phyloP scores from a whole-genome alignment of 2,113 vertebrate species.

The Leiothrix lutea region DNA sequence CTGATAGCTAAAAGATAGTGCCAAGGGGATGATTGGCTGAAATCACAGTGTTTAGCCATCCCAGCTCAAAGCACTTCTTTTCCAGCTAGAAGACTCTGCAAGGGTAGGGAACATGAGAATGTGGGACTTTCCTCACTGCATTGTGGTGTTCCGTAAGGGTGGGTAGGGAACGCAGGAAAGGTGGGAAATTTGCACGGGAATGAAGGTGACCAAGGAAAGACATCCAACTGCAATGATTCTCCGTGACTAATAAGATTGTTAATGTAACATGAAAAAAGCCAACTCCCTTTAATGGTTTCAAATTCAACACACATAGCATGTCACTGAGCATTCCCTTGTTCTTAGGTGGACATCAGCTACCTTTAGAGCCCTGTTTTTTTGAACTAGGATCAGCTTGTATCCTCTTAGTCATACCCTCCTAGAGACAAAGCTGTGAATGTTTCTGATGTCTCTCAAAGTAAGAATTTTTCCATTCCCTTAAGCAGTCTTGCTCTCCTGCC shows the following conservation, averaged over 20 bases:
- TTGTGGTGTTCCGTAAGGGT: not conserved
- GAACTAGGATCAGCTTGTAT: not conserved
- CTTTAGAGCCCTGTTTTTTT: not conserved
- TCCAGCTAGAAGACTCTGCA: not conserved
- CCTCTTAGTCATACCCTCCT: not conserved
- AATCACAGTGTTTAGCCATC: not conserved
- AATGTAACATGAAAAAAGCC: not conserved
- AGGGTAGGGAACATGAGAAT: not conserved
- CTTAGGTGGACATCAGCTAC: not conserved
- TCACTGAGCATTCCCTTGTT: not conserved
- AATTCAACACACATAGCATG: not conserved
- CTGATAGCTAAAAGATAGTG: not conserved
- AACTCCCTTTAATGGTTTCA: not conserved
- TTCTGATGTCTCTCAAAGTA: not conserved
- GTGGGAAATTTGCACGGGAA: not conserved
- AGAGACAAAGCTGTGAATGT: not conserved
- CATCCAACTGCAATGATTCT: not conserved
- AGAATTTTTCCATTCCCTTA: slow-evolving; percentile 22
- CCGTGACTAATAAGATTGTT: not conserved
- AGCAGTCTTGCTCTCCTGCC: not conserved
- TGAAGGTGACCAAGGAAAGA: not conserved
- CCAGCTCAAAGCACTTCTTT: not conserved
- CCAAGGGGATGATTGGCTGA: not conserved
- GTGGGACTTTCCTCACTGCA: not conserved
- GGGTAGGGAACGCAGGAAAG: not conserved